Evolutionary conservation across 2,888 invertebrate species (phyloP), one percentile per base, ranked within the genome.

Genomic region (Tachina grossa): DNA sequence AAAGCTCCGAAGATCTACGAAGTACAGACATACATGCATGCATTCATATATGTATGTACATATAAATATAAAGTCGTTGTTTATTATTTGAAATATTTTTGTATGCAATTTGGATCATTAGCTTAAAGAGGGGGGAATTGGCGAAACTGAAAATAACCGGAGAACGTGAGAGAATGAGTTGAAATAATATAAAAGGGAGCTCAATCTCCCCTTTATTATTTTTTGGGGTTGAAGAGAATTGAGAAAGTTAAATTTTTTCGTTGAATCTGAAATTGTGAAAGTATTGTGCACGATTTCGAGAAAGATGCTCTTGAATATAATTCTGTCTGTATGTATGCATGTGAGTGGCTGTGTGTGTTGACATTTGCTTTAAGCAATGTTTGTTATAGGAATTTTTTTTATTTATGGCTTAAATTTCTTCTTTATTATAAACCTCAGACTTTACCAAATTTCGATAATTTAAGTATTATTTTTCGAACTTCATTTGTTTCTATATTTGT

Each of bases 221-320:
- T 31, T 53, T 74, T 65, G 66, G 85, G 85, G 85, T 77, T 59
- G 84, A 77, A 72, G 68, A 68, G 45, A n/a, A 61, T 72, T 47
- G 45, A 76, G 57, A 65, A 75, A 81, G 49, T 61, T 31, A 1
- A 31, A 31, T 31, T 74, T 13, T 59, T 61, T 61, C 3, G 11
- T 14, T 61, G 59, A 8, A 41, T n/a, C 16, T 41, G 4, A 41
- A 61, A 61, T 43, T 69, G 19, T 55, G 43, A 69, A 69, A 69
- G 55, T 55, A 69, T 4, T 65, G n/a, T 41, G 22, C 14, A 19
- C n/a, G 31, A 65, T 14, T 61, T 43, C 9, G 39, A 10, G n/a
- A 41, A 14, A 9, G 19, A 53, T 31, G 31, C 31, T 31, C 14
- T 57, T 31, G 6, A 51, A 16, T 51, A 51, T 55, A 31, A 5